Evolutionary conservation across 2,113 vertebrate genomes (phyloP).

Genomic region (Potamarius usumacintae): DNA sequence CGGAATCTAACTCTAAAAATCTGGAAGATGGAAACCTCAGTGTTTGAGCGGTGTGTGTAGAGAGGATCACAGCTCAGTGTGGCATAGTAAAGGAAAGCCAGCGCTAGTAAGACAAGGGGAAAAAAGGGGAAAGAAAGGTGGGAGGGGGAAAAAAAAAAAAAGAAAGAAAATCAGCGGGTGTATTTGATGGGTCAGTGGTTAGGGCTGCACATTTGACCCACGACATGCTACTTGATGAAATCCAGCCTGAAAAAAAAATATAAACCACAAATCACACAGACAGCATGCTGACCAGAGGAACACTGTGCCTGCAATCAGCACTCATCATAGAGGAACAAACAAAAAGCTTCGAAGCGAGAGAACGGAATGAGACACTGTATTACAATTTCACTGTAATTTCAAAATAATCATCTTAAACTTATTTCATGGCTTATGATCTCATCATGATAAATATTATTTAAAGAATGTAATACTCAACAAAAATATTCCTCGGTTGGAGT

Average conservation of each 20-base stretch:
- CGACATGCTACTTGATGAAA: slow-evolving; percentile 33
- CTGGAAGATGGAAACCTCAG: not conserved
- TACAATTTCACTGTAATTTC: not conserved
- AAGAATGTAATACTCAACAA: not conserved
- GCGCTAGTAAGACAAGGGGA: not conserved
- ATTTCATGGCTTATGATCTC: not conserved
- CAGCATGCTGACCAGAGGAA: slow-evolving; percentile 14
- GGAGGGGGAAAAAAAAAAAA: no score
- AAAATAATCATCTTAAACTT: not conserved
- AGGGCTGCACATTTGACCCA: slow-evolving; percentile 14
- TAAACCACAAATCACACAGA: not conserved
- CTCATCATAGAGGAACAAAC: not conserved
- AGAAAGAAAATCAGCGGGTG: not conserved
- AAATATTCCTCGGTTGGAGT: not conserved
- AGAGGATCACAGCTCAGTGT: not conserved
- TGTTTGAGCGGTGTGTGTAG: not conserved
- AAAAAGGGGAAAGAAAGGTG: not conserved
- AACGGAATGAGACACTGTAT: not conserved
- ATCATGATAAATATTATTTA: not conserved
- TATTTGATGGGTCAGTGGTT: slow-evolving; percentile 30
- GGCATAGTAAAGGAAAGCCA: not conserved
- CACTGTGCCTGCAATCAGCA: slow-evolving; percentile 17
- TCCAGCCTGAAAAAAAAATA: slow-evolving; percentile 3
- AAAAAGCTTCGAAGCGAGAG: not conserved
- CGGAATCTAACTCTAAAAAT: not conserved